These are phyloP conservation scores for Paramuricea clavata DNA, from an alignment of 92 coral and sea anemone species.

Conservation along the genomic window DNA sequence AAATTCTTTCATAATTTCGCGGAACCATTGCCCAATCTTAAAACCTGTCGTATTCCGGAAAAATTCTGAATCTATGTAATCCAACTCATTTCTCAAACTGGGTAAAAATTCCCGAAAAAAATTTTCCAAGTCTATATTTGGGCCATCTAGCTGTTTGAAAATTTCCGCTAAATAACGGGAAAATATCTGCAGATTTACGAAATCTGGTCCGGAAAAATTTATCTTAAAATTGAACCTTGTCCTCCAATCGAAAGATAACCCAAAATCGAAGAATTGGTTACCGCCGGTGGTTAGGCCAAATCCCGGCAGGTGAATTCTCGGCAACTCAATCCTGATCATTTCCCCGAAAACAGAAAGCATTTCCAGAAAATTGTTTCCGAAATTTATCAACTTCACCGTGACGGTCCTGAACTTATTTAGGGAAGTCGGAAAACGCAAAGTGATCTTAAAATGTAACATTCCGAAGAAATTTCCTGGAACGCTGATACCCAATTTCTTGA, in stretches of 20 bases:
- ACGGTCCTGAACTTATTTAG: slow-evolving; percentile 76
- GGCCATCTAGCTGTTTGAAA: slow-evolving; percentile 70
- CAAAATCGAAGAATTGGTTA: slow-evolving; percentile 74
- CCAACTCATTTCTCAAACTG: slow-evolving; percentile 62
- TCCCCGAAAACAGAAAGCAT: slow-evolving; percentile 76
- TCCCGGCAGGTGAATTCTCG: slow-evolving; percentile 71
- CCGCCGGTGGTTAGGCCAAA: slow-evolving; percentile 60
- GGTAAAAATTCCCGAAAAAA: slow-evolving; percentile 84
- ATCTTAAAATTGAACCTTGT: slow-evolving; percentile 73
- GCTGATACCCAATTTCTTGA: slow-evolving; percentile 63
- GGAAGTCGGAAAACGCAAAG: slow-evolving; percentile 79
- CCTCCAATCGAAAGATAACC: slow-evolving; percentile 85
- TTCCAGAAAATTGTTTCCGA: slow-evolving; percentile 82
- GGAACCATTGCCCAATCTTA: slow-evolving; percentile 41
- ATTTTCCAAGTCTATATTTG: slow-evolving; percentile 72
- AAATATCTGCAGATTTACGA: slow-evolving; percentile 60
- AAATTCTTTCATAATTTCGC: slow-evolving; percentile 73
- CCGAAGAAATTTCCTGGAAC: slow-evolving; percentile 79
- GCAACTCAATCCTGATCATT: slow-evolving; percentile 69
- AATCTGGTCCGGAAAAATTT: slow-evolving; percentile 69
- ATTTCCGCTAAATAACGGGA: slow-evolving; percentile 71
- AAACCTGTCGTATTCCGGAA: slow-evolving; percentile 31
- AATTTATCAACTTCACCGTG: slow-evolving; percentile 67
- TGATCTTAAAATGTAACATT: slow-evolving; percentile 83
- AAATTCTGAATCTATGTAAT: slow-evolving; percentile 9